A percentile compares a stretch with the other conserved stretches of the same genome.
These are phyloP conservation scores for Pangasius djambal DNA, from an alignment of 2,797 vertebrate genomes.

Conservation along the genomic window DNA sequence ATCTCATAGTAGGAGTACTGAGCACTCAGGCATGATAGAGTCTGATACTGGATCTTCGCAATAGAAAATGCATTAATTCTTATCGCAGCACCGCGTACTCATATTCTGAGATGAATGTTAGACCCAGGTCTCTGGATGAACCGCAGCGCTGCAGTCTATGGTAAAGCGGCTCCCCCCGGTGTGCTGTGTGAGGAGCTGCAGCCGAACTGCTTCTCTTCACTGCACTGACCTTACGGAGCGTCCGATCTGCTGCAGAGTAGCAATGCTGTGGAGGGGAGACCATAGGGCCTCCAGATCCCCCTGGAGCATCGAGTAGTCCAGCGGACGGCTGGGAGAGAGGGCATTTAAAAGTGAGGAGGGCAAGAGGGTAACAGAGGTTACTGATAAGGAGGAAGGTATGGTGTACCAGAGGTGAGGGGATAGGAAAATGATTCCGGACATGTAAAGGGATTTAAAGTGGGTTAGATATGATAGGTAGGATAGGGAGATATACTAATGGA, in stretches of 20 bases:
- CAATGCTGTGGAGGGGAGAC: slow-evolving; percentile 82
- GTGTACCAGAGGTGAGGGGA: not conserved
- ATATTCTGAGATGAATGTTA: slow-evolving; percentile 45
- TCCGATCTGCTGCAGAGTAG: slow-evolving; percentile 80
- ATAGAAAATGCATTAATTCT: slow-evolving; percentile 13
- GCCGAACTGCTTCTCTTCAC: slow-evolving; percentile 57
- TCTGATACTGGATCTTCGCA: slow-evolving; percentile 9
- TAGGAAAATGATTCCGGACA: not conserved
- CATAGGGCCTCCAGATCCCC: slow-evolving; percentile 81
- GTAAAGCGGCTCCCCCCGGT: slow-evolving; percentile 40
- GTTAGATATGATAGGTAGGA: not conserved
- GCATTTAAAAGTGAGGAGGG: slow-evolving; percentile 18
- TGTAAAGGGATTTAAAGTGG: not conserved
- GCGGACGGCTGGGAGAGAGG: slow-evolving; percentile 74
- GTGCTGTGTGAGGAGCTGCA: slow-evolving; percentile 59
- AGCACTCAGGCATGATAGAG: not conserved
- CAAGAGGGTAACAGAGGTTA: slow-evolving; percentile 38
- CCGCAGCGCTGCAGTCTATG: slow-evolving; percentile 31
- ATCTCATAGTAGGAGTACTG: slow-evolving; percentile 52
- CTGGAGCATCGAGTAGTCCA: slow-evolving; percentile 79
- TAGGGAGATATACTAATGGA: not conserved
- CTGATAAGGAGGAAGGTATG: not conserved
- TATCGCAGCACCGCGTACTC: slow-evolving; percentile 38
- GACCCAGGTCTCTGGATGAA: slow-evolving; percentile 30
- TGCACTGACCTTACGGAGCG: slow-evolving; percentile 77